Base-by-base conservation (phyloP, 2,797 vertebrate species). In the Lophotriccus pileatus region DNA sequence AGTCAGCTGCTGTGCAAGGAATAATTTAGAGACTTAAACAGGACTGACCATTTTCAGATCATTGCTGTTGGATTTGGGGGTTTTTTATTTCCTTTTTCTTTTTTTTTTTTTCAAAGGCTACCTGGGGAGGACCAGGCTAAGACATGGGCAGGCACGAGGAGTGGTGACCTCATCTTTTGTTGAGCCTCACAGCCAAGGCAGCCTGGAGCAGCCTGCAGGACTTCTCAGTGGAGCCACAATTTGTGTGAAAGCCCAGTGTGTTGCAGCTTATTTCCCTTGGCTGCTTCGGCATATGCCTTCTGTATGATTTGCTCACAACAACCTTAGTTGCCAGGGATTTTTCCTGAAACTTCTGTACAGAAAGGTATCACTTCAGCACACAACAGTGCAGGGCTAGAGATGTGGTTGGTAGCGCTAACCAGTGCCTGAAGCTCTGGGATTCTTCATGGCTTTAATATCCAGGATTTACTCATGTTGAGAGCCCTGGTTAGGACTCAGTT, bases 271-370 rank as follows among this genome's bases (percentile, higher is more conserved):
- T 53, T 91, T 85, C 37, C 82, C 52, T 49, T 14, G 49, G 75
- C 68, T 91, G 66, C 37, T 81, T 43, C 62, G 77, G 49, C 62
- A 84, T 3, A 21, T 28, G 53, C 46, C 72, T 93, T 56, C 58
- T 52, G 7, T 20, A 32, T 6, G 0, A n/a, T 37, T 77, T 49
- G n/a, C 22, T 72, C 5, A 0, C 20, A 81, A n/a, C 37, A 70
- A 27, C 46, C 46, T 83, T 22, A 64, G 19, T 1, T 56, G 16
- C 69, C 21, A 10, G 14, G 22, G 9, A 63, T 75, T 86, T 82
- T 73, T 76, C 79, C 66, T 75, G 20, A 80, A 77, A 18, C 8
- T 73, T 67, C 49, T 49, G 2, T 17, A 52, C 16, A 53, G 52
- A 87, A 90, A 76, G 10, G 7, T 36, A 74, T 27, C 30, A 7